Base-by-base conservation (phyloP, 2,113 vertebrate species). In the Acanthisitta chloris region DNA sequence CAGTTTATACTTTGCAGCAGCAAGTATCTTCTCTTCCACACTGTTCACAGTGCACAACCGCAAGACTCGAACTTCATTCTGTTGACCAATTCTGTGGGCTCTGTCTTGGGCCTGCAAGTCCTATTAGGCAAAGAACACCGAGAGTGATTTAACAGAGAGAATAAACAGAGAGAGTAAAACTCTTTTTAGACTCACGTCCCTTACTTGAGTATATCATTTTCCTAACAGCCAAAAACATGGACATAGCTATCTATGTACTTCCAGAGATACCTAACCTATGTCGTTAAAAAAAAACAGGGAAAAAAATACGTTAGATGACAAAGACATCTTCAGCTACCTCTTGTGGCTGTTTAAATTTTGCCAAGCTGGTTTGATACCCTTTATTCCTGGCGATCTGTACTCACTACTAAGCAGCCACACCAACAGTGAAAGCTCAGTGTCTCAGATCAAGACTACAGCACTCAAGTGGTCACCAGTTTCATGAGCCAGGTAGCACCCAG, bases 11-110 rank as follows among this genome's bases (percentile, higher is more conserved):
- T 99, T 99, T 3, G 99, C 99, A 0, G 99, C 99, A 15, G 99
- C 98, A 17, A 99, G 98, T 91, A 99, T 99, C 96, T 99, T 99
- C 78, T 99, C 99, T 78, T 99, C 99, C 64, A 99, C 99, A 7
- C 99, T 99, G 96, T 99, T 99, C 29, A 99, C 99, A 1, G 98
- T 99, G 94, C 99, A 99, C 16, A 99, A 96, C 9, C 99, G 96
- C 66, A 99, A 94, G 46, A 99, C 99, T 18, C 99, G 98, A 72
- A 99, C 99, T 96, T 99, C 99, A 4, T 99, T 99, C 95, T 98
- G 98, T 95, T 99, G 99, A 54, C 99, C 99, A 24, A 99, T 99
- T 78, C 99, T 96, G 88, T 99, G 99, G 71, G 99, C 99, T 58
- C 99, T 97, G 15, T 99, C 99, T 95, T 99, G 99, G 7, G 99